phyloP scores from a whole-genome alignment of 2,113 vertebrate species.

The Callopanchax toddi region DNA sequence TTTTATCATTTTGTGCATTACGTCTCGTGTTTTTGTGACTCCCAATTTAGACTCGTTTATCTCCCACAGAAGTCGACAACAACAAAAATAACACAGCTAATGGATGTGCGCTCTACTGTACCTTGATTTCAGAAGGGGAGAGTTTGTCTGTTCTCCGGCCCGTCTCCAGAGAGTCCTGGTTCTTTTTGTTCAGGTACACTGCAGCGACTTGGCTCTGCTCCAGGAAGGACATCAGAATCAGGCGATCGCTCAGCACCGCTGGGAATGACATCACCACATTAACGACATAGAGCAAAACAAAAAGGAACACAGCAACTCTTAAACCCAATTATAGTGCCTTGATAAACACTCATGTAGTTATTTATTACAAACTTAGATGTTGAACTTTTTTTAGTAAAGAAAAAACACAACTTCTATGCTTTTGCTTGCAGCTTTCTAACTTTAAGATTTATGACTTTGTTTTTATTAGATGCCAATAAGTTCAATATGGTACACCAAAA shows the following conservation, averaged over 20 bases:
- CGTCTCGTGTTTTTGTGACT: too few relatives aligned
- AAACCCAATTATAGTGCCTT: background rate
- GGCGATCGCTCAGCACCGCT: constrained; percentile 89
- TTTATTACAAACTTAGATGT: background rate
- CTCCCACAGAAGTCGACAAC: background rate
- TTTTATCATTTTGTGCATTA: too few relatives aligned
- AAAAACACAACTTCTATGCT: too few relatives aligned
- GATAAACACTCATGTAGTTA: background rate
- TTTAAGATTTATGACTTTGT: too few relatives aligned
- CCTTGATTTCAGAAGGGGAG: constrained; percentile 91
- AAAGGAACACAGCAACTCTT: constrained; percentile 1
- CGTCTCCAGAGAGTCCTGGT: constrained; percentile 80
- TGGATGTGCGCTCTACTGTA: constrained; percentile 44
- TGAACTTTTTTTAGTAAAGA: background rate
- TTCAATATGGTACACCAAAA: too few relatives aligned
- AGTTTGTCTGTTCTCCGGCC: constrained; percentile 83
- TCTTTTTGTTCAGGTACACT: constrained; percentile 87
- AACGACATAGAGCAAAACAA: constrained; percentile 8
- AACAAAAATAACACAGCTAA: constrained; percentile 1
- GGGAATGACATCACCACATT: constrained; percentile 55
- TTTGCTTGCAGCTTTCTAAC: too few relatives aligned
- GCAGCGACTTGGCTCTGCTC: constrained; percentile 89
- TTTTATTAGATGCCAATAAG: too few relatives aligned
- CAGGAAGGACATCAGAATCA: constrained; percentile 92
- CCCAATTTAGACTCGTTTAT: too few relatives aligned